Evolutionary conservation across 2,888 invertebrate genomes (phyloP).

Genomic region (Caradrina kadenii): DNA sequence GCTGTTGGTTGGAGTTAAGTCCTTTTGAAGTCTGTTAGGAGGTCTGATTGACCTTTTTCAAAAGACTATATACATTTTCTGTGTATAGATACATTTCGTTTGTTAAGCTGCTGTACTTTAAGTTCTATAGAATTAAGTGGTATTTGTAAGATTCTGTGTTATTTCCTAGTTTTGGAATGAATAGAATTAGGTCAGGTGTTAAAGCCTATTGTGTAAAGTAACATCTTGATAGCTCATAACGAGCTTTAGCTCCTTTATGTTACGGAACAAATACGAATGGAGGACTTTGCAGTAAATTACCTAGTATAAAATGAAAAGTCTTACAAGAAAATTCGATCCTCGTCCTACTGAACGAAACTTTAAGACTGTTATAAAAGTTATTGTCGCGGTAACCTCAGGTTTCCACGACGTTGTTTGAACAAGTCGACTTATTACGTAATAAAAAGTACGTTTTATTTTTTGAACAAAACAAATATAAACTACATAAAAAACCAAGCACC

Average conservation of each 20-base stretch:
- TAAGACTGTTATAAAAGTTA: neutral
- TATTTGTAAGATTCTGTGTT: constrained; percentile 20
- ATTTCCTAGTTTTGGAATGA: constrained; percentile 23
- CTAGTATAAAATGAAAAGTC: neutral
- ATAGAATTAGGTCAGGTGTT: constrained; percentile 3
- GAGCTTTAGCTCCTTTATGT: neutral
- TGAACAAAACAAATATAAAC: neutral
- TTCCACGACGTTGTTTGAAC: neutral
- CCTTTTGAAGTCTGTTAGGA: constrained; percentile 20
- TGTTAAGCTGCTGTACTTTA: constrained; percentile 15
- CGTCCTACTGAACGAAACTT: neutral
- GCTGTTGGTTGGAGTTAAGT: neutral
- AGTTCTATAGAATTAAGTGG: constrained; percentile 33
- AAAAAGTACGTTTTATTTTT: neutral
- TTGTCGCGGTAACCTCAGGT: neutral
- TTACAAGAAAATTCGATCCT: neutral
- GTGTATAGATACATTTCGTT: constrained; percentile 10
- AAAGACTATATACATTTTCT: constrained; percentile 34
- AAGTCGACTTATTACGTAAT: constrained; percentile 20
- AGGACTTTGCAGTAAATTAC: neutral
- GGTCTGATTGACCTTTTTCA: constrained; percentile 43
- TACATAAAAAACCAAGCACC: constrained; percentile 14
- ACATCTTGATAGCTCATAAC: too few species aligned
- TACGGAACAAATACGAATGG: neutral
- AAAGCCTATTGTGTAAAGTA: neutral